A percentile compares a stretch with the other conserved stretches of the same genome.
Evolutionary conservation across 2,888 invertebrate species (phyloP).

Genomic region (Mystacides longicornis): DNA sequence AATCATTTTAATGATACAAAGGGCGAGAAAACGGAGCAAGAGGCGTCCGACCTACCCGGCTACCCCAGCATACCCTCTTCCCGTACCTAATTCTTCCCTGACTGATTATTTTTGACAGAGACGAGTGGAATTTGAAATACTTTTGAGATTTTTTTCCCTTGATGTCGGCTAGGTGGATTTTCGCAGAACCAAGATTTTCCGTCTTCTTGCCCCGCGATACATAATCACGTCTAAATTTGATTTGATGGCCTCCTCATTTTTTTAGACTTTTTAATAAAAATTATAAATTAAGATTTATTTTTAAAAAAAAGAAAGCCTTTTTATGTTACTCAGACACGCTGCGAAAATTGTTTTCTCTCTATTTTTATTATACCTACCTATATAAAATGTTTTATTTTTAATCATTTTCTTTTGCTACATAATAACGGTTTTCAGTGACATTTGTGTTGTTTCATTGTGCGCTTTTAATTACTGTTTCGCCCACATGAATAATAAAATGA

Average conservation of each 20-base stretch:
- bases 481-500: too few relatives aligned
- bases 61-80: not conserved
- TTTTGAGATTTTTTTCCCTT: constrained; percentile 19
- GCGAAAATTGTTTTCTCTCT: too few relatives aligned
- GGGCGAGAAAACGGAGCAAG: not conserved
- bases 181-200: not conserved
- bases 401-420: too few relatives aligned
- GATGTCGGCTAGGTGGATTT: not conserved
- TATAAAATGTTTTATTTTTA: too few relatives aligned
- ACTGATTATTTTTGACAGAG: constrained; percentile 26
- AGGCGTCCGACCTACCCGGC: not conserved
- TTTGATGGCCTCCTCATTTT: not conserved
- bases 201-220: not conserved
- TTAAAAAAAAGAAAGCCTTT: not conserved
- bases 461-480: too few relatives aligned
- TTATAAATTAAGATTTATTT: not conserved
- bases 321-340: not conserved
- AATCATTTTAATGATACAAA: constrained; percentile 17
- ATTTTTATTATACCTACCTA: too few relatives aligned
- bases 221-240: not conserved
- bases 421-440: too few relatives aligned
- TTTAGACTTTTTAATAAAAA: not conserved
- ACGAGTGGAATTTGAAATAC: constrained; percentile 21
- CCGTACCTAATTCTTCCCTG: not conserved
- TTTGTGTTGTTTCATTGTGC: too few relatives aligned